Evolutionary conservation across 2,797 vertebrate species (phyloP), one percentile per base, ranked within the genome.

Genomic region (Phoeniculus purpureus): DNA sequence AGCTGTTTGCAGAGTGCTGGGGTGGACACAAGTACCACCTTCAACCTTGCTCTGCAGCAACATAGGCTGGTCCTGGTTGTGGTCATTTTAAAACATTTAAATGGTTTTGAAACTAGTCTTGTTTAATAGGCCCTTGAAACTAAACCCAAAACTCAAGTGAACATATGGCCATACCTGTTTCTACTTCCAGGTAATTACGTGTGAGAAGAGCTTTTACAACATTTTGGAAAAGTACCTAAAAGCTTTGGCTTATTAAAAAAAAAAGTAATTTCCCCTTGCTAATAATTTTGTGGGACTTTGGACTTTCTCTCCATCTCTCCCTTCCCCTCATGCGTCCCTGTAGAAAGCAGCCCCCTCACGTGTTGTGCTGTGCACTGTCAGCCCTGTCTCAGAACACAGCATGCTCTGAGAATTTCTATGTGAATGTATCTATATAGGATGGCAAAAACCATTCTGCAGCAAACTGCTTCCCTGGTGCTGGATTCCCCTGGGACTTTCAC

Each of bases 41-140:
- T 77, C 78, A 71, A 2, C 68, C 65, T 80, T 58, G 25, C 54
- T 76, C 45, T 65, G 65, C 81, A 81, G 81, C 81, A 62, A 15
- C 31, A 13, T 75, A 84, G 73, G 89, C 94, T 96, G 89, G 93
- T 96, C 92, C 94, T 94, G 94, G 93, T 93, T 94, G 95, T 96
- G 94, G 95, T 95, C 15, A 54, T 92, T 89, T 80, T 26, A 85
- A 94, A 95, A 83, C 29, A 70, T 90, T 94, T 74, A 89, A 94
- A 75, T 73, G 81, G 92, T 83, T 89, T 94, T 78, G 87, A 90
- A 93, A 93, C 51, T 94, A 82, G 40, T 90, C 82, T 87, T 94
- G 79, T 95, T 93, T 90, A 89, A 80, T 94, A 88, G 91, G 91
- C 95, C 95, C 94, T 92, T 95, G 91, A 96, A 96, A 93, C 90